Conservation (phyloP, 2,797 vertebrate genomes). For the Limnodromus scolopaceus region DNA sequence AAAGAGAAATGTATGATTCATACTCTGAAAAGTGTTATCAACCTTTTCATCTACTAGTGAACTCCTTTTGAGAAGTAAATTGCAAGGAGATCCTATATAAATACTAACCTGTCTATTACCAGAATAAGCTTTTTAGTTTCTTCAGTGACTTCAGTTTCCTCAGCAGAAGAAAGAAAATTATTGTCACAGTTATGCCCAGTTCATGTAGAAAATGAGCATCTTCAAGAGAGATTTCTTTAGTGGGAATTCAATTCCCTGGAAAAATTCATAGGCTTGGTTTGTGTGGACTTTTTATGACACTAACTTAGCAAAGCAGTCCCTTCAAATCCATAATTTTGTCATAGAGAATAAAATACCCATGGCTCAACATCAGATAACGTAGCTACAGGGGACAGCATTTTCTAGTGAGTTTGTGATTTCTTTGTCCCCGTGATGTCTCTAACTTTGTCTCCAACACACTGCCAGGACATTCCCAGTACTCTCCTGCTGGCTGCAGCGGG, state of each 20-base stretch:
- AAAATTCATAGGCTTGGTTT: neutral
- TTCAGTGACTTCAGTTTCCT: neutral
- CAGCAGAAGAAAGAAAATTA: neutral
- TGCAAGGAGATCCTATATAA: neutral
- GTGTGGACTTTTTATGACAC: neutral
- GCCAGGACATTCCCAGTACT: neutral
- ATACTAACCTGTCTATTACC: neutral
- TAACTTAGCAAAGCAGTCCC: neutral
- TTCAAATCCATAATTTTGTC: neutral
- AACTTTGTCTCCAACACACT: neutral
- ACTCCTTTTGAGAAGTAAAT: neutral
- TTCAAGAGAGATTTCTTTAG: neutral
- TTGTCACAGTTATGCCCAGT: neutral
- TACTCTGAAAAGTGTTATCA: neutral
- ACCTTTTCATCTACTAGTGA: neutral
- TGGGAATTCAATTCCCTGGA: neutral
- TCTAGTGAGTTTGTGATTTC: neutral
- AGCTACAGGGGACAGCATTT: neutral
- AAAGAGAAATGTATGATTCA: neutral
- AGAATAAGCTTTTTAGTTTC: neutral
- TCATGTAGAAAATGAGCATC: neutral
- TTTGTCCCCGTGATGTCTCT: neutral
- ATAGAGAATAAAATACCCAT: neutral
- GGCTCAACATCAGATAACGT: neutral
- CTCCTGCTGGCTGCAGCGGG: neutral